Evolutionary conservation across 2,113 vertebrate species (phyloP).

Genomic region (Psilopogon haemacephalus): DNA sequence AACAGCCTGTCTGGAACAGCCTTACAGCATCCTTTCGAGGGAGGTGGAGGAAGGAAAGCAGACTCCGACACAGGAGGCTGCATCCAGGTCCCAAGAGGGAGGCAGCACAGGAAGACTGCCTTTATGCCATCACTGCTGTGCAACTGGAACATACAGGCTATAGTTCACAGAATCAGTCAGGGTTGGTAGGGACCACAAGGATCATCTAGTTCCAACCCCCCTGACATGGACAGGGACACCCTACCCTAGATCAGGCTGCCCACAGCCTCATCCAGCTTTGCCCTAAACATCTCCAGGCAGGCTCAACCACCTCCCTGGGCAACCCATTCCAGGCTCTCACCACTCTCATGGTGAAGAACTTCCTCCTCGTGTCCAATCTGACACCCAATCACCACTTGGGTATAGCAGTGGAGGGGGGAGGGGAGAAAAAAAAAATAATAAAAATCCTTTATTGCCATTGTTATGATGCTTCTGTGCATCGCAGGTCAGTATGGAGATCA

Average conservation of each 20-base stretch:
- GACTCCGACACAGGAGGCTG: background rate
- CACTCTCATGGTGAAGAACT: too few species aligned
- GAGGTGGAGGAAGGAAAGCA: background rate
- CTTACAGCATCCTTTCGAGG: background rate
- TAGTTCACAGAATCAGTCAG: too few species aligned
- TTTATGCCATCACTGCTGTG: background rate
- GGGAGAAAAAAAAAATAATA: too few species aligned
- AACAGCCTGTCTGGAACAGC: background rate
- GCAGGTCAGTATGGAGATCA: background rate
- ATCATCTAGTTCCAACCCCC: too few species aligned
- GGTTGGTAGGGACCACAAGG: too few species aligned
- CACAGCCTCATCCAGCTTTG: too few species aligned
- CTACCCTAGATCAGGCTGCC: too few species aligned
- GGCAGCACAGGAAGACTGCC: fast-evolving
- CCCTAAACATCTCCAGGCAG: too few species aligned
- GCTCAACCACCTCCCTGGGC: too few species aligned
- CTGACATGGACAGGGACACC: too few species aligned
- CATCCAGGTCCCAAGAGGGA: background rate
- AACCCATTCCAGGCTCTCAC: too few species aligned
- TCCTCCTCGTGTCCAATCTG: too few species aligned
- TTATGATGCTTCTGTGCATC: background rate
- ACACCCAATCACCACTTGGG: background rate
- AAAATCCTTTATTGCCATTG: background rate
- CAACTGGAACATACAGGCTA: background rate
- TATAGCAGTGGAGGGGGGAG: background rate